Evolutionary conservation across 2,888 invertebrate genomes (phyloP), one percentile per base, ranked within the genome.

Genomic region (Cacoxenus indagator): DNA sequence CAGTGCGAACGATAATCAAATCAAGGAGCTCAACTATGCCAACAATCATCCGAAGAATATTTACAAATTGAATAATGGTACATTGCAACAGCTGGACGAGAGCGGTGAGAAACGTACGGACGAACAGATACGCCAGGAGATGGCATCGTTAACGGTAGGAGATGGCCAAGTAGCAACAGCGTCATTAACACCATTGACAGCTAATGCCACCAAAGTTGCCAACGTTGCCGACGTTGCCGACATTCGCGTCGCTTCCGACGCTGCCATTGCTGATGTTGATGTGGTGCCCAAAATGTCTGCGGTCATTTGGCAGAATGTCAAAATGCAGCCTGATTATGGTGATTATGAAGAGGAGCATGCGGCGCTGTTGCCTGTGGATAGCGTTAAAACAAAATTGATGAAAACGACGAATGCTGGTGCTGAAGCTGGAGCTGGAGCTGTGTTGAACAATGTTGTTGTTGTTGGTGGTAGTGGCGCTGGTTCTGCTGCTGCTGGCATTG

Each of bases 31-130:
- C 4, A 85, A 84, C 70, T 87, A 87, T 73, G 84, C 75, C 62
- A 85, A 84, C 71, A 86, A 85, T 76, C 87, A 87, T 83, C 87
- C 88, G 4, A 84, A 83, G 71, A 88, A 87, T 73, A 69, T 86
- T 64, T 78, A 82, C 65, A 77, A 76, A 65, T 81, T 75, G 43
- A 77, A 81, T 46, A 76, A 77, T 43, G 24, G 65, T 59, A 43
- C 17, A 59, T 43, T 1, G 45, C 55, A 14, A 22, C 43, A 8
- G 11, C 17, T 48, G 9, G 70, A 66, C n/a, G 68, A 29, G 4
- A 26, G 57, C 24, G 77, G 75, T 8, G 76, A 75, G 27, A 64
- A 67, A 22, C 68, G 75, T 29, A 76, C 64, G 26, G 17, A 69
- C 51, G 75, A 77, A 31, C 78, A 75, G 31, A 72, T 78, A 51